Evolutionary conservation across 64 coral and sea anemone genomes (phyloP), one percentile per base, ranked within the genome.

Genomic region (Pocillopora damicornis): DNA sequence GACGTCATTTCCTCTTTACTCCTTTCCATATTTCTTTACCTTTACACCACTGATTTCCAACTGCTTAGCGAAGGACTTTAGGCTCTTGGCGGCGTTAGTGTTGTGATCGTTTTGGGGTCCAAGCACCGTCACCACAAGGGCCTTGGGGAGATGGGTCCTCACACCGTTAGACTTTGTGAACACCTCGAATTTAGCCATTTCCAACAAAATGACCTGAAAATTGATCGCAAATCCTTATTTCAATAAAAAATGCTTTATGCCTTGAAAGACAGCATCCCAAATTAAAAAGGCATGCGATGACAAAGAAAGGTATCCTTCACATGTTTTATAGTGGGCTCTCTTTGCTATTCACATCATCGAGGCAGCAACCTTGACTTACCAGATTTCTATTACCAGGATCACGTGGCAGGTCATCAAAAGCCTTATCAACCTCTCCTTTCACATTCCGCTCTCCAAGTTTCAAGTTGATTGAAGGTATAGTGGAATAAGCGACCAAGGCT

Each of bases 121-220:
- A 68, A 93, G 75, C 18, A 93, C 91, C 10, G 85, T 87, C 20
- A 96, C 73, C 18, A 96, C 74, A 18, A 74, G 79, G 71, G 92
- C 91, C 88, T 97, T 97, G 0, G 94, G 94, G 12, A 89, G 60
- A 57, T 97, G 90, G 17, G 81, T 89, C 60, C 94, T 86, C 85
- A 90, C 90, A 59, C 94, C 94, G 13, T 91, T 86, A 2, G 91
- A 97, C 20, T 91, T 63, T 15, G 94, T 97, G 15, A 97, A 97
- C 57, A 97, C 90, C 76, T 97, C 94, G 79, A 97, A 97, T 86
- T 90, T 97, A 13, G 94, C 94, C 94, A 97, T 97, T 59, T 97
- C 94, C 58, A 97, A 92, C 14, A 97, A 78, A 69, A 97, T 97
- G 36, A 97, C 81, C 81, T 85, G 18, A 7, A n/a, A 57, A 85